A percentile compares a stretch with the other conserved stretches of the same genome.
Evolutionary conservation across 2,797 vertebrate genomes (phyloP).

Genomic region (Erethizon dorsatum): DNA sequence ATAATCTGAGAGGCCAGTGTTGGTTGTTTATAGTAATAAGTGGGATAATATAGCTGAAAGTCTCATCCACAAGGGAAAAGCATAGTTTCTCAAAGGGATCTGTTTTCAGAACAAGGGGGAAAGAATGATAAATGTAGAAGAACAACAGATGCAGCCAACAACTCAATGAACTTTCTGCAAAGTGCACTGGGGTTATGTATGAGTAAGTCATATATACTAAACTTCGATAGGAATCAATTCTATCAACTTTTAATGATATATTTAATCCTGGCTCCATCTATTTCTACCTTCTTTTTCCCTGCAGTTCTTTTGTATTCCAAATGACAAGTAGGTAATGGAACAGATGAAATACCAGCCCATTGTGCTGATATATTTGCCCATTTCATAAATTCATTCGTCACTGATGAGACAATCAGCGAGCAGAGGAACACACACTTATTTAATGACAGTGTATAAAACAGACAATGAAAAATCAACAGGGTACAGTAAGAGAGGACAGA

Average conservation of each 20-base stretch:
- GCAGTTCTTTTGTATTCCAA: constrained; percentile 8
- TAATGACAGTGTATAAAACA: not conserved
- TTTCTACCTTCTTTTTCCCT: not conserved
- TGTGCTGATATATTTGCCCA: not conserved
- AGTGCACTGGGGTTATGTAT: not conserved
- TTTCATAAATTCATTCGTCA: not conserved
- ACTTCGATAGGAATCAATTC: not conserved
- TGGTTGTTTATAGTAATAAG: not conserved
- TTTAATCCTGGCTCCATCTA: not conserved
- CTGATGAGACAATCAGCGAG: not conserved
- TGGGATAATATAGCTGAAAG: not conserved
- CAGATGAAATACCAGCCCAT: not conserved
- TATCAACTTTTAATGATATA: not conserved
- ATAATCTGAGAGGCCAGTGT: not conserved
- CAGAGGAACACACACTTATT: not conserved
- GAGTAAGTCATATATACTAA: not conserved
- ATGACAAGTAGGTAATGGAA: not conserved
- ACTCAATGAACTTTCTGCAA: not conserved
- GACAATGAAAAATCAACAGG: not conserved
- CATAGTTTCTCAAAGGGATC: not conserved
- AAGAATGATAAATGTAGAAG: not conserved
- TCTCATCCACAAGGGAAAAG: not conserved
- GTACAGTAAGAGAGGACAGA: not conserved
- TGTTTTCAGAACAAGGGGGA: not conserved
- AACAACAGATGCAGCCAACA: not conserved